Conservation (phyloP, 2,888 invertebrate genomes). For the Diaphora mendica region DNA sequence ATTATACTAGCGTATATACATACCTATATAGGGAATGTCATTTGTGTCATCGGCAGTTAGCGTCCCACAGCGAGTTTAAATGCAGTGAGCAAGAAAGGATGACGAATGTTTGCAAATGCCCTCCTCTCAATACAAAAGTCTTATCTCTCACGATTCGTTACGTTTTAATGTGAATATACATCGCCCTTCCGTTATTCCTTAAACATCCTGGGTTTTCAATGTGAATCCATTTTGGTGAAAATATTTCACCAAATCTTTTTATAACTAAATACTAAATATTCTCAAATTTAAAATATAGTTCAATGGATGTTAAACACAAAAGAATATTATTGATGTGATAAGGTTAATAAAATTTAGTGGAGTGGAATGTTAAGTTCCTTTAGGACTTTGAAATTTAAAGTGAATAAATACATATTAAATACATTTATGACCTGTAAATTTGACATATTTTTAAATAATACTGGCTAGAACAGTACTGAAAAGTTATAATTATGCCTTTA, state of each 20-base stretch:
- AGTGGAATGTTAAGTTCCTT: background rate
- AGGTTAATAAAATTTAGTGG: background rate
- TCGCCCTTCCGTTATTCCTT: background rate
- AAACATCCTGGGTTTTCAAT: slow-evolving; percentile 34
- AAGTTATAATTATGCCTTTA: too few relatives aligned
- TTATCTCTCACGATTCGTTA: slow-evolving; percentile 69
- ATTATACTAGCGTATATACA: slow-evolving; percentile 17
- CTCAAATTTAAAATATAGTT: background rate
- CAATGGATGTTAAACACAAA: background rate
- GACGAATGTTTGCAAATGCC: slow-evolving; percentile 50
- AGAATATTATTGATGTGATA: background rate
- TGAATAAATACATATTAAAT: background rate
- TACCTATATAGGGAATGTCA: slow-evolving; percentile 16
- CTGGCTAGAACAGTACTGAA: too few relatives aligned
- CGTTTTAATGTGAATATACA: slow-evolving; percentile 52
- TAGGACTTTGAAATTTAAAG: background rate
- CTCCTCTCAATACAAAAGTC: slow-evolving; percentile 45
- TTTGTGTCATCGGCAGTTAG: slow-evolving; percentile 40
- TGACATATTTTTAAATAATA: background rate
- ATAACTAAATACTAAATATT: background rate
- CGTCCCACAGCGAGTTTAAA: slow-evolving; percentile 26
- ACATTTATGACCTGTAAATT: background rate
- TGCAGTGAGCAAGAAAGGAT: slow-evolving; percentile 50
- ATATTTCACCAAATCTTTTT: background rate
- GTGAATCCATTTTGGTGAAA: slow-evolving; percentile 12